A percentile compares a stretch with the other conserved stretches of the same genome.
Conservation (phyloP, 2,888 invertebrate genomes). For the Drosophila buzzatii region DNA sequence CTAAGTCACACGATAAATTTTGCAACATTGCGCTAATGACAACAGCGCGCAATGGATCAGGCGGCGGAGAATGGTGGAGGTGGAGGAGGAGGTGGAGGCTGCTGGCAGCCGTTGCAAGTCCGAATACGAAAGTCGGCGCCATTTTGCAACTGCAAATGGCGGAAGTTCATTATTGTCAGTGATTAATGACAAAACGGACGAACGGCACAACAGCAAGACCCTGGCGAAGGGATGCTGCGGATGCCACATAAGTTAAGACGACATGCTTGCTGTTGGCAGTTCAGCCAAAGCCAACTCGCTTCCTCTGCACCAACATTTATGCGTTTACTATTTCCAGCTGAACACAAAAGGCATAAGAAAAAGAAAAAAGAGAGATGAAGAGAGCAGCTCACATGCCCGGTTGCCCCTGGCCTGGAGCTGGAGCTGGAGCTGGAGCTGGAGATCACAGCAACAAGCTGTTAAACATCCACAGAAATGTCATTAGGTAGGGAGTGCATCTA, state of each 20-base stretch:
- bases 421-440: too few relatives aligned
- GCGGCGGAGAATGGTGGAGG: slow-evolving; percentile 3
- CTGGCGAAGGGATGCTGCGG: slow-evolving; percentile 27
- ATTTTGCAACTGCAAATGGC: slow-evolving; percentile 72
- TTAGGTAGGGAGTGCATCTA: slow-evolving; percentile 61
- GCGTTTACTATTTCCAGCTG: slow-evolving; percentile 72
- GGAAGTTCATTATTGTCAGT: slow-evolving; percentile 84
- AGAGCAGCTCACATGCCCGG: neutral
- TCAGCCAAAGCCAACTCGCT: slow-evolving; percentile 24
- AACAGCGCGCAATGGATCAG: slow-evolving; percentile 34
- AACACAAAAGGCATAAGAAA: slow-evolving; percentile 6
- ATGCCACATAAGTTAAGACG: slow-evolving; percentile 72
- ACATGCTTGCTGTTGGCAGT: slow-evolving; percentile 58
- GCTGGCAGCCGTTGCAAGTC: slow-evolving; percentile 34
- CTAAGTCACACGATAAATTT: slow-evolving; percentile 81
- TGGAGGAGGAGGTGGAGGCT: too few relatives aligned
- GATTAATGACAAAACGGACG: slow-evolving; percentile 79
- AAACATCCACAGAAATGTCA: slow-evolving; percentile 60
- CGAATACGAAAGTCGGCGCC: slow-evolving; percentile 55
- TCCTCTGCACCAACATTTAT: slow-evolving; percentile 65
- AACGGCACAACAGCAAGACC: neutral
- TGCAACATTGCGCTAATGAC: slow-evolving; percentile 82
- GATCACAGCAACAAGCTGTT: slow-evolving; percentile 37
- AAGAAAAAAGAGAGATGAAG: neutral
- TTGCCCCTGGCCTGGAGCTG: neutral